Percentiles rank a stretch among this genome's conserved stretches.
Conservation (phyloP, 1,140 invertebrate species). For the Drosophila prosaltans region DNA sequence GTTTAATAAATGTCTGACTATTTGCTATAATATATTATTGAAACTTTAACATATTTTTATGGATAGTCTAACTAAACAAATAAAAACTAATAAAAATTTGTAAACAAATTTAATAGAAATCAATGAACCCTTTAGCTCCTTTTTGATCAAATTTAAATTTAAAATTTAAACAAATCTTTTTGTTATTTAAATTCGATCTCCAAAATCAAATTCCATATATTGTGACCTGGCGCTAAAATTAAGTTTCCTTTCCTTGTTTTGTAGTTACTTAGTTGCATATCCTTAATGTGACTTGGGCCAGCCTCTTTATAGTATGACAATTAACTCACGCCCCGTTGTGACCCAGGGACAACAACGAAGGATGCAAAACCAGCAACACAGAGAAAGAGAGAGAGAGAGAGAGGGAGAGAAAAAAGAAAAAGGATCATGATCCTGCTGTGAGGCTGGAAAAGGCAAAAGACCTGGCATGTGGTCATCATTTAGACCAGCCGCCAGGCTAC, state of each 20-base stretch:
- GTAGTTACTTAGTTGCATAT: slow-evolving; percentile 6
- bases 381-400: not conserved
- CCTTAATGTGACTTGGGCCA: slow-evolving; percentile 1
- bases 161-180: too few relatives aligned
- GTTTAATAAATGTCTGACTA: too few relatives aligned
- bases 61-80: too few relatives aligned
- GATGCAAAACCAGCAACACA: slow-evolving; percentile 24
- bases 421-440: slow-evolving; percentile 72
- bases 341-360: slow-evolving; percentile 24
- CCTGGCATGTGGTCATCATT: slow-evolving; percentile 55
- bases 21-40: too few relatives aligned
- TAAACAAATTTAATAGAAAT: too few relatives aligned
- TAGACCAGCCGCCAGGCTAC: slow-evolving; percentile 27
- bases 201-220: too few relatives aligned
- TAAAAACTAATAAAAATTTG: too few relatives aligned
- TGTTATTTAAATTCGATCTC: too few relatives aligned
- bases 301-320: slow-evolving; percentile 42
- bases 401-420: slow-evolving; percentile 25
- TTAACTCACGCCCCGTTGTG: slow-evolving; percentile 64
- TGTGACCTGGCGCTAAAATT: not conserved
- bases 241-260: not conserved
- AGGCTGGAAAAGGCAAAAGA: slow-evolving; percentile 9
- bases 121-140: too few relatives aligned
- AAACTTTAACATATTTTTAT: too few relatives aligned
- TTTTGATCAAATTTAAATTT: too few relatives aligned